Percentiles rank a stretch among this genome's conserved stretches.
Conservation (phyloP, 2,797 vertebrate species). For the Austrolebias charrua region DNA sequence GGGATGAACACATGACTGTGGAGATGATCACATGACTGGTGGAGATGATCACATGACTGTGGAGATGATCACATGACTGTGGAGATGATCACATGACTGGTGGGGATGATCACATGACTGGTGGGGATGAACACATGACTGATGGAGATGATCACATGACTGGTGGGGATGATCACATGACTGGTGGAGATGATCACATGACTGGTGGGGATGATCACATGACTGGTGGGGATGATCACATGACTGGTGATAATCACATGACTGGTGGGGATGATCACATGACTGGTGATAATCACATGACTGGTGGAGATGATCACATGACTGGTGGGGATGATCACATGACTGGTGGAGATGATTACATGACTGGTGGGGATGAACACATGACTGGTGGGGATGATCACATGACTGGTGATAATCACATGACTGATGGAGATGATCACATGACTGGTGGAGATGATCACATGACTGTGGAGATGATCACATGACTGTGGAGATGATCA, state of each 20-base stretch:
- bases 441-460: too few relatives aligned
- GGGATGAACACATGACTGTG: constrained; percentile 30
- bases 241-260: too few relatives aligned
- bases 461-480: too few relatives aligned
- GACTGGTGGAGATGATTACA: neutral
- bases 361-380: constrained; percentile 24
- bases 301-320: neutral
- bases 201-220: too few relatives aligned
- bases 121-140: too few relatives aligned
- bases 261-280: neutral
- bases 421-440: neutral
- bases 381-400: neutral
- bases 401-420: neutral
- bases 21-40: neutral
- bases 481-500: neutral
- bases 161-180: neutral
- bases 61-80: too few relatives aligned
- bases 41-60: too few relatives aligned
- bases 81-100: neutral
- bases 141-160: neutral
- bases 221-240: neutral
- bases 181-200: neutral
- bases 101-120: too few relatives aligned
- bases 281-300: neutral
- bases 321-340: too few relatives aligned